Evolutionary conservation across 64 coral and sea anemone genomes (phyloP).

Genomic region (Astreopora myriophthalma): DNA sequence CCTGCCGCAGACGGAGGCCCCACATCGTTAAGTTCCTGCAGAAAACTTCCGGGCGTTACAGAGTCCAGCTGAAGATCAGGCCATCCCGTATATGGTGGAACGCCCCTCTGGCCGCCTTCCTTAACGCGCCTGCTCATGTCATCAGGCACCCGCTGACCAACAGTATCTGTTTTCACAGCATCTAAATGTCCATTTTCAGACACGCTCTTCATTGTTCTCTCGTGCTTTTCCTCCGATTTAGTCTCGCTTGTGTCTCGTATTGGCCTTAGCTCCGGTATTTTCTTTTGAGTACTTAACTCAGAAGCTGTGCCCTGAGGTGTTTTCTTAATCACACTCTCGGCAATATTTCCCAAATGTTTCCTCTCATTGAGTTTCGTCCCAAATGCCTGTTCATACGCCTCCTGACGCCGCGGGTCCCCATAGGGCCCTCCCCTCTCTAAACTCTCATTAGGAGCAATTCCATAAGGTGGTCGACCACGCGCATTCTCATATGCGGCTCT

Average conservation of each 20-base stretch:
- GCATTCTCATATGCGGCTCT: not conserved
- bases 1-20: slow-evolving; percentile 47
- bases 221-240: not conserved
- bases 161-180: not conserved
- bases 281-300: not conserved
- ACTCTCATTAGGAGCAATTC: not conserved
- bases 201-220: slow-evolving; percentile 30
- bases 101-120: not conserved
- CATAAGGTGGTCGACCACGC: not conserved
- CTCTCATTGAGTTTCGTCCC: slow-evolving; percentile 20
- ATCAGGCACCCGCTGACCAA: not conserved
- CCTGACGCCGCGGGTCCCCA: not conserved
- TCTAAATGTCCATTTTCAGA: slow-evolving; percentile 58
- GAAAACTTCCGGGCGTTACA: slow-evolving; percentile 63
- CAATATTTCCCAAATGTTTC: slow-evolving; percentile 25
- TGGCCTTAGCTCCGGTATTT: slow-evolving; percentile 13
- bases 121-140: slow-evolving; percentile 9
- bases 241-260: not conserved
- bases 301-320: not conserved
- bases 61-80: slow-evolving; percentile 18
- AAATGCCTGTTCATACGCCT: not conserved
- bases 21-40: slow-evolving; percentile 86
- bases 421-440: not conserved
- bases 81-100: slow-evolving; percentile 25
- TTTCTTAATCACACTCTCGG: slow-evolving; percentile 48